phyloP scores from a whole-genome alignment of 2,888 invertebrate species.

The Apotomis turbidana region DNA sequence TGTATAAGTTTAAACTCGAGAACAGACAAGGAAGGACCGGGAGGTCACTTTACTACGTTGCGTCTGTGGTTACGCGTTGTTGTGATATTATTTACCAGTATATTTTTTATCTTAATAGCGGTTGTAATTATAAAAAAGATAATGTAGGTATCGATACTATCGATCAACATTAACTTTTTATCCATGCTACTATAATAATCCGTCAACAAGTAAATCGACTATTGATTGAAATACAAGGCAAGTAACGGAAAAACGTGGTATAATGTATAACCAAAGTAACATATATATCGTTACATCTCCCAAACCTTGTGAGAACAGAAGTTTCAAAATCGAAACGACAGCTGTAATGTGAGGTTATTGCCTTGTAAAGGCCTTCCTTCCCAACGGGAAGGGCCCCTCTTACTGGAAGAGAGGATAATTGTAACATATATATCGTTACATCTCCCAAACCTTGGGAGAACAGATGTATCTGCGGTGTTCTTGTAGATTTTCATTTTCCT shows the following conservation, averaged over 20 bases:
- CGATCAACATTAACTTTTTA: neutral
- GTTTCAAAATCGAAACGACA: no score
- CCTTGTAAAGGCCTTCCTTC: no score
- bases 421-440: no score
- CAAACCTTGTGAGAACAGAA: no score
- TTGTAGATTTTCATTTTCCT: no score
- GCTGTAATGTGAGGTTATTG: no score
- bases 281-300: no score
- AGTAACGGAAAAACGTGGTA: neutral
- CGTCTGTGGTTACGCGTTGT: neutral
- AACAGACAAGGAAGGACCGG: neutral
- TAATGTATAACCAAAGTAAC: neutral
- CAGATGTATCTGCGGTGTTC: no score
- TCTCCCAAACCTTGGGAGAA: no score
- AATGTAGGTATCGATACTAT: neutral
- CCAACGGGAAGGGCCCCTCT: no score
- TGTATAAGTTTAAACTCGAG: neutral
- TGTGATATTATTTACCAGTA: constrained; percentile 15
- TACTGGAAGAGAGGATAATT: no score
- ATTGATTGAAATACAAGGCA: neutral
- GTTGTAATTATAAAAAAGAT: neutral
- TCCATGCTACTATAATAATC: neutral
- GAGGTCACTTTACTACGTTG: neutral
- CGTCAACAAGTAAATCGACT: neutral
- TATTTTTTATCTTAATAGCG: constrained; percentile 33